Evolutionary conservation across 2,888 invertebrate species (phyloP), one percentile per base, ranked within the genome.

Genomic region (Corythucha ciliata): DNA sequence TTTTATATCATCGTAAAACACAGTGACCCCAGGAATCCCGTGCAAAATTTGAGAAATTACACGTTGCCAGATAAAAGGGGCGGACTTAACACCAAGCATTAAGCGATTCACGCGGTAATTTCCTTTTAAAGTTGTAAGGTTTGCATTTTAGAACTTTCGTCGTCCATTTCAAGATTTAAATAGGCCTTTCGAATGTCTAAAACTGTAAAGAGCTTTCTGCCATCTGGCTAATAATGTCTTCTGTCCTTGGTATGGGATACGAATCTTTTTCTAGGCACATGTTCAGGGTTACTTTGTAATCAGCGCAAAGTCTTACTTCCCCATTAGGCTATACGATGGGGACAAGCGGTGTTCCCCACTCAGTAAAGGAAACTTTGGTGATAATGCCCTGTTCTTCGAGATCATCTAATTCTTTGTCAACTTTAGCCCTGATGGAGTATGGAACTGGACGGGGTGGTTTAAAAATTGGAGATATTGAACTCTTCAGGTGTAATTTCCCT

Each of bases 131-230:
- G 29, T 29, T 8, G 8, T 29, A 12, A 29, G 29, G 29, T 29
- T 10, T 10, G 37, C 6, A 24, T 21, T 10, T 27, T n/a, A 33
- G 42, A 22, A 21, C 33, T 26, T 21, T 40, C 40, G 6, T 32
- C 50, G 20, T 21, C 34, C 8, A 53, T 33, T 7, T 20, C 24
- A 3, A 42, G 12, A 22, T 53, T 40, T 49, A 32, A 34, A 22
- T 53, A 41, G 22, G 46, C 54, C 34, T 48, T 51, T 7, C 33
- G 26, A 32, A 53, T 34, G 27, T 54, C 46, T 10, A 52, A 44
- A 18, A 34, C 45, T 18, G 32, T 26, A 39, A 53, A 52, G 10
- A 27, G 36, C 25, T 40, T 53, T 21, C 27, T 14, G 52, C 32
- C 22, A 52, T 24, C 18, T 53, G 20, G n/a, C 25, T 8, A 25